phyloP scores from a whole-genome alignment of 2,113 vertebrate species.

The Burhinus oedicnemus region DNA sequence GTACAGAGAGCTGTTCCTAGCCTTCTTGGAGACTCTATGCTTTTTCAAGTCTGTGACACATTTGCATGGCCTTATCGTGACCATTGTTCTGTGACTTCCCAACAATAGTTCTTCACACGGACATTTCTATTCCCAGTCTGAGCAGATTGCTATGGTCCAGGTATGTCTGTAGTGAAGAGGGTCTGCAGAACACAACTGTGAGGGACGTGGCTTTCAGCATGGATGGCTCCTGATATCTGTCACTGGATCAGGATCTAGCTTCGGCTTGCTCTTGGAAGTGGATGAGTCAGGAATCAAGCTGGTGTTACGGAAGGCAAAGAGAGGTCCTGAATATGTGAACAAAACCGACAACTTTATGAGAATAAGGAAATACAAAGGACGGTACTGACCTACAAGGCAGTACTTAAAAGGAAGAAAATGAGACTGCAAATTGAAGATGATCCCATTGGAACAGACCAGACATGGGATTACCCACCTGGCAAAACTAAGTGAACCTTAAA shows the following conservation, averaged over 20 bases:
- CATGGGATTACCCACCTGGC: not conserved
- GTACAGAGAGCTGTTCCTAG: not conserved
- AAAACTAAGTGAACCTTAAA: not conserved
- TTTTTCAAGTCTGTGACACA: not conserved
- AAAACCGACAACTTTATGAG: not conserved
- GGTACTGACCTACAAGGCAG: not conserved
- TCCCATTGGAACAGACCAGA: not conserved
- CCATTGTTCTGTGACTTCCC: not conserved
- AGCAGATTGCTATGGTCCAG: not conserved
- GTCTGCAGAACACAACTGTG: not conserved
- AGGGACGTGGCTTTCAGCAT: not conserved
- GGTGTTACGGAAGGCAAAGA: not conserved
- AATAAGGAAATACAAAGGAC: not conserved
- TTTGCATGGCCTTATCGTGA: not conserved
- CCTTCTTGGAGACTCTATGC: not conserved
- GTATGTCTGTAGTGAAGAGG: not conserved
- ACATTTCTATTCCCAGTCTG: not conserved
- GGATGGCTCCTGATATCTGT: not conserved
- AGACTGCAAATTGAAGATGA: not conserved
- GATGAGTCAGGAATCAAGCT: not conserved
- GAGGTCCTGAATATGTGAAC: not conserved
- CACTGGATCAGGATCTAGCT: not conserved
- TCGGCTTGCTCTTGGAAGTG: not conserved
- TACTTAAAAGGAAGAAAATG: not conserved
- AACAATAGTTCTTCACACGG: not conserved